Evolutionary conservation across 2,888 invertebrate species (phyloP), one percentile per base, ranked within the genome.

Genomic region (Ferrisia virgata): DNA sequence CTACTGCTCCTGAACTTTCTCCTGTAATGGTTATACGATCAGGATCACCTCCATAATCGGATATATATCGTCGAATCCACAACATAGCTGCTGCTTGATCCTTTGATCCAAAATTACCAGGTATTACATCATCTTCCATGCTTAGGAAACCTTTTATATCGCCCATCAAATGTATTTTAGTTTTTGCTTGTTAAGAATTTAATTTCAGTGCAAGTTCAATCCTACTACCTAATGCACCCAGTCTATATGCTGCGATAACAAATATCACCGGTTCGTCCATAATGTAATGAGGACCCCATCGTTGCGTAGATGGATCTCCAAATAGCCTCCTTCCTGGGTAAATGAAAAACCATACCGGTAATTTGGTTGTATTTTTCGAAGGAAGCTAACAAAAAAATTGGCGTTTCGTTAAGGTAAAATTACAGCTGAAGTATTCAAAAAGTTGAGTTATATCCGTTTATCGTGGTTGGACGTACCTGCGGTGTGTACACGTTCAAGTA

Each of bases 311-410:
- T 5, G 88, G 88, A 1, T 90, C 88, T 0, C 93, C 93, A 86
- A 91, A 92, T 91, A 93, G 93, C 87, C 89, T 90, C 11, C 88
- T 89, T n/a, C 90, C 90, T 5, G 90, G 90, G 85, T 90, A 90
- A 82, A 90, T 89, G 85, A 88, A 89, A 13, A 90, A 88, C 69
- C 90, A 87, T 0, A 90, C 90, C 0, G 85, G 85, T n/a, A 81
- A 53, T 25, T 81, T 81, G 15, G 81, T 53, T 0, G 58, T 6
- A 53, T 47, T 81, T 85, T 81, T 53, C 31, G 28, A 33, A 6
- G 81, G 81, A 18, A 81, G 25, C 81, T 81, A n/a, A 18, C 53
- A 28, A 4, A 0, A 64, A 36, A 33, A 15, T 6, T 13, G 22
- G n/a, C 18, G 28, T 13, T 13, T 64, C 22, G 11, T 8, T 13